These are phyloP conservation scores for Nomada lathburiana DNA, from an alignment of 2,888 invertebrate genomes.

Conservation along the genomic window DNA sequence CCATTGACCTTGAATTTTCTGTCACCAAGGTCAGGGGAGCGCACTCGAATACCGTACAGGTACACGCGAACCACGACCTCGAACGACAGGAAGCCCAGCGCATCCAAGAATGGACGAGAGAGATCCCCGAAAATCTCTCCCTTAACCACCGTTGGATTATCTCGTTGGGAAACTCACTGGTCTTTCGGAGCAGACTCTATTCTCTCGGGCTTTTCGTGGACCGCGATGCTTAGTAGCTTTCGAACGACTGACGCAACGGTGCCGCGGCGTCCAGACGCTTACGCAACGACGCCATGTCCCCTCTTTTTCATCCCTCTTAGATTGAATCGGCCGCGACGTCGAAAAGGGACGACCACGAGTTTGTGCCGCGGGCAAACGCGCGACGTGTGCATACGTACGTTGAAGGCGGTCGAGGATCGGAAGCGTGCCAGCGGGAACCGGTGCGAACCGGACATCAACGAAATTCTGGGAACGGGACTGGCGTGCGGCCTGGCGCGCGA, in stretches of 20 bases:
- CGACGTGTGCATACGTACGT: neutral
- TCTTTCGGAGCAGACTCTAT: neutral
- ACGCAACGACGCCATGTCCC: conserved; percentile 75
- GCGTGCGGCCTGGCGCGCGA: conserved; percentile 29
- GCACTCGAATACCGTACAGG: neutral
- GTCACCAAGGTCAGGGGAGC: conserved; percentile 33
- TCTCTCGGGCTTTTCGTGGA: conserved; percentile 57
- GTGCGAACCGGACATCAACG: conserved; percentile 50
- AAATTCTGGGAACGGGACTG: conserved; percentile 39
- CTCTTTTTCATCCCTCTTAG: conserved; percentile 56
- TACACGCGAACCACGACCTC: neutral
- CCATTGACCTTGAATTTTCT: conserved; percentile 61
- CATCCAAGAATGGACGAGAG: no score
- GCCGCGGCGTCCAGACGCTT: conserved; percentile 79
- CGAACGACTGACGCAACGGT: conserved; percentile 79
- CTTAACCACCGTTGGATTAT: neutral
- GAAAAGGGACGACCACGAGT: conserved; percentile 46
- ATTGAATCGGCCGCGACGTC: conserved; percentile 49
- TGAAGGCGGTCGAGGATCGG: conserved; percentile 29
- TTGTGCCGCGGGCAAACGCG: neutral
- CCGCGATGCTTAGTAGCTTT: conserved; percentile 76
- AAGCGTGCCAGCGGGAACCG: conserved; percentile 49
- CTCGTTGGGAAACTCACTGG: conserved; percentile 26
- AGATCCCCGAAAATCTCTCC: no score
- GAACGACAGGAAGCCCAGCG: conserved; percentile 20